Evolutionary conservation across 2,888 invertebrate species (phyloP).

Genomic region (Gisinianus flammeolus): DNA sequence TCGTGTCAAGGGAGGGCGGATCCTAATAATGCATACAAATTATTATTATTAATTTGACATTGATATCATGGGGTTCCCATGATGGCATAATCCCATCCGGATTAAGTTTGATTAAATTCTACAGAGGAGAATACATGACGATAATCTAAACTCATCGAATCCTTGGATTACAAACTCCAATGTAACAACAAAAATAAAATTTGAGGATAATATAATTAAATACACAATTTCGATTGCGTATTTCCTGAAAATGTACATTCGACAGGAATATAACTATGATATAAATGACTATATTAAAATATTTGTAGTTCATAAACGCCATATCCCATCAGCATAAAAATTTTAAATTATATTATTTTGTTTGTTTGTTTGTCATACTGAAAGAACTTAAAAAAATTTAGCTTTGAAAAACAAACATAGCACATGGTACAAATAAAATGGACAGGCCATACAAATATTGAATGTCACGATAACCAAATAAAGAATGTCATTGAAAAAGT

Average conservation of each 20-base stretch:
- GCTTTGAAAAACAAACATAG: constrained; percentile 17
- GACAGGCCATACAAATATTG: constrained; percentile 8
- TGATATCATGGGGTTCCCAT: background rate
- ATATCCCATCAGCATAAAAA: background rate
- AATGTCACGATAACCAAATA: constrained; percentile 32
- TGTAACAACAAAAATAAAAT: no score
- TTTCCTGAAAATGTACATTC: no score
- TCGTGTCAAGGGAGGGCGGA: constrained; percentile 90
- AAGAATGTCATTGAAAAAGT: constrained; percentile 30
- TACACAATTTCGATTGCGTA: no score
- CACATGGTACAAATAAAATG: background rate
- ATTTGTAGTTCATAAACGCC: no score
- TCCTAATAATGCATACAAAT: constrained; percentile 67
- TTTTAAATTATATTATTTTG: background rate
- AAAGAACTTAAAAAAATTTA: background rate
- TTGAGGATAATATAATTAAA: no score
- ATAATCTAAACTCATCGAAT: no score
- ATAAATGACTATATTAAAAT: no score
- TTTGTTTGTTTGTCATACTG: background rate
- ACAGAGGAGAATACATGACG: no score
- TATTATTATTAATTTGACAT: background rate
- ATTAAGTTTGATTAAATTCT: no score
- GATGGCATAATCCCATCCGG: no score
- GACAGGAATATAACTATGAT: no score
- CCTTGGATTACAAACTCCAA: no score